phyloP scores from a whole-genome alignment of 1,140 invertebrate species.

The Eueides isabella region DNA sequence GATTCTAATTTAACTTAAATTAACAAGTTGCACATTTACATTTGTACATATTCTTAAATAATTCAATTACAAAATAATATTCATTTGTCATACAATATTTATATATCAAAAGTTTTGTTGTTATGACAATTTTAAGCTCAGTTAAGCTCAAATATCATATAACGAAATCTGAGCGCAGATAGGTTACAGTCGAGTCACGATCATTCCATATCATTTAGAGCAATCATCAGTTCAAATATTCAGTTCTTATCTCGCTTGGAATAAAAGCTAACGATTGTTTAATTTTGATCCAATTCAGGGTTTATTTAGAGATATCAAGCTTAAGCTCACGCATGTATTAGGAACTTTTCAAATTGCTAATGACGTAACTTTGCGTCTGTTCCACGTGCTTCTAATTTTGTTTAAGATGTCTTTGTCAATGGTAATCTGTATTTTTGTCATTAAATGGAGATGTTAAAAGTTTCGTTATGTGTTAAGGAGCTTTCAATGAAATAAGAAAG shows the following conservation, averaged over 20 bases:
- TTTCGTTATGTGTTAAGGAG: conserved; percentile 29
- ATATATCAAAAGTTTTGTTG: no score
- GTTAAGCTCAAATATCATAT: conserved; percentile 6
- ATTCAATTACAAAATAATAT: no score
- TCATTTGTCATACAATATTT: no score
- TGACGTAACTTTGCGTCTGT: conserved; percentile 28
- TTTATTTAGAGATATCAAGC: conserved; percentile 19
- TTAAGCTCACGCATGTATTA: conserved; percentile 24
- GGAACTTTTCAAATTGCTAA: conserved; percentile 23
- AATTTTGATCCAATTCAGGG: neutral
- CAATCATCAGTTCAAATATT: neutral
- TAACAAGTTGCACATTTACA: no score
- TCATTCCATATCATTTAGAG: conserved; percentile 1
- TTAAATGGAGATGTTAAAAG: conserved; percentile 18
- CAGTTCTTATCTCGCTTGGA: neutral
- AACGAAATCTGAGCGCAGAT: neutral
- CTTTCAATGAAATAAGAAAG: no score
- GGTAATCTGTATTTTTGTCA: conserved; percentile 18
- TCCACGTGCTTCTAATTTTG: conserved; percentile 19
- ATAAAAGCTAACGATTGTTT: neutral
- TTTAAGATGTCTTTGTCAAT: conserved; percentile 25
- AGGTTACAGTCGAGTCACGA: conserved; percentile 1
- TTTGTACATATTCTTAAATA: no score
- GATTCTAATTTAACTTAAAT: no score
- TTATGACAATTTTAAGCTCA: no score